Base-by-base conservation (phyloP, 2,113 vertebrate genomes). In the Columba livia region DNA sequence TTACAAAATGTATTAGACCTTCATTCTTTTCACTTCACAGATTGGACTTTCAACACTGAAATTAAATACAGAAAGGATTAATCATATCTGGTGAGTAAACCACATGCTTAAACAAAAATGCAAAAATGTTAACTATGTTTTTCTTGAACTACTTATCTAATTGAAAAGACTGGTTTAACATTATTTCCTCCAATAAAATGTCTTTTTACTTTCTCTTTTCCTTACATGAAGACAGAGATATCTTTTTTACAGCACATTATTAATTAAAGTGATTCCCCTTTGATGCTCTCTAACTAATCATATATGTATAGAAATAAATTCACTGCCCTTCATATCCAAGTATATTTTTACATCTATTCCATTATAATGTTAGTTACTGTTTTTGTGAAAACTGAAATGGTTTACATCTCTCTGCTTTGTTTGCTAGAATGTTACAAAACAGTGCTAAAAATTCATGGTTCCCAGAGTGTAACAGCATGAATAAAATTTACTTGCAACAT, bases 131-230 rank as follows among this genome's bases (percentile, higher is more conserved):
- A 11, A 17, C 3, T 72, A 7, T 48, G 2, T 54, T 79, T 74
- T 25, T 74, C 24, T 74, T 61, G 11, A 83, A 69, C 29, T 58
- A 38, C 58, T 61, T 67, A 36, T 29, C 13, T 77, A 38, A 57
- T 65, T 12, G 10, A 85, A 90, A 90, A 60, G 4, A 8, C 10
- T 26, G 2, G 2, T 72, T 56, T 65, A 51, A 65, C 0, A 0
- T 12, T 64, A 23, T 57, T 90, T 83, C 44, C 29, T 47, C 53
- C 4, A 38, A 58, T 6, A 60, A 85, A 79, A 67, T 42, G 0
- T 40, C 5, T 69, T 66, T 60, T 69, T 38, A 16, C 2, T 60
- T 85, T 77, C 3, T 74, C 38, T 67, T 87, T 62, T 58, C 12
- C 19, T 54, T 42, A 62, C 21, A 38, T 7, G 11, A 88, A 88